These are phyloP conservation scores for Brachymystax lenok DNA, from an alignment of 2,797 vertebrate species.

Conservation along the genomic window DNA sequence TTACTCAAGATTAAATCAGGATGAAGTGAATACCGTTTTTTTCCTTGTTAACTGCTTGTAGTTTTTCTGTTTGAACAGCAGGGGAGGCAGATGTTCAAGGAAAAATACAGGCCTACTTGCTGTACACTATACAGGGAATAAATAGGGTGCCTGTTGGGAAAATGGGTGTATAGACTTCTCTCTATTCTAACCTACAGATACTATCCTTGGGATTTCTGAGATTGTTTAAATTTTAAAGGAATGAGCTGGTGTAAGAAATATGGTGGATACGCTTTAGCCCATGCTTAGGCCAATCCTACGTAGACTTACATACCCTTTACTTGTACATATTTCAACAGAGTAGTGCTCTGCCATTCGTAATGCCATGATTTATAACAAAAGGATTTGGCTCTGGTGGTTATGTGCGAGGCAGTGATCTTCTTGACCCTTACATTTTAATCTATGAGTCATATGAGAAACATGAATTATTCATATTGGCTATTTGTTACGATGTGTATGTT, in stretches of 20 bases:
- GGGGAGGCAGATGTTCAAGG: conserved; percentile 20
- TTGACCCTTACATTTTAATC: neutral
- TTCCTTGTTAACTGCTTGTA: neutral
- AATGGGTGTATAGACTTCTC: neutral
- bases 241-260: neutral
- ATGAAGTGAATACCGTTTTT: neutral
- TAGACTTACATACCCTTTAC: neutral
- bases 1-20: neutral
- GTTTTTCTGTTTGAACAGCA: conserved; percentile 23
- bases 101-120: neutral
- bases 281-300: neutral
- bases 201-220: neutral
- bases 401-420: neutral
- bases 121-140: no score
- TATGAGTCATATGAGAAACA: neutral
- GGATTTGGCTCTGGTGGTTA: neutral
- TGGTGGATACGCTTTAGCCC: neutral
- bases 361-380: neutral
- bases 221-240: neutral
- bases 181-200: neutral
- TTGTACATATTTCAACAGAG: neutral
- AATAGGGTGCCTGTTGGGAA: neutral
- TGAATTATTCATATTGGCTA: neutral
- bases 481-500: neutral
- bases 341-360: neutral